These are phyloP conservation scores for Eucidaris tribuloides DNA, from an alignment of 35 echinoderm and acorn worm species.

Conservation along the genomic window DNA sequence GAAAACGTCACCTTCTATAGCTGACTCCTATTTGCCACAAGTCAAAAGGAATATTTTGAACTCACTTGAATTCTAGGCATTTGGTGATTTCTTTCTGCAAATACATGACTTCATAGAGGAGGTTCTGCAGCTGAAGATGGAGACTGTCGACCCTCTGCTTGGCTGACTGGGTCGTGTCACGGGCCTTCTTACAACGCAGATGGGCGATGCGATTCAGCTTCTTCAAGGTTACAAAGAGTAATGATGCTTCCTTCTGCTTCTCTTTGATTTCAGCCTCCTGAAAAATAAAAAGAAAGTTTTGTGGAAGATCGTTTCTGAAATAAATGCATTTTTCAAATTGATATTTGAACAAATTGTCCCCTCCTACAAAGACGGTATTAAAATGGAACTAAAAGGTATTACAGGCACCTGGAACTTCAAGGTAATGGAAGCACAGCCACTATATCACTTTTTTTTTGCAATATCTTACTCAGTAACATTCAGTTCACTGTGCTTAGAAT, in stretches of 20 bases:
- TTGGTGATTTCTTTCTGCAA: conserved; percentile 96
- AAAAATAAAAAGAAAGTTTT: neutral
- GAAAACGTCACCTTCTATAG: no score
- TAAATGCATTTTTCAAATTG: no score
- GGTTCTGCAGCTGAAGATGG: conserved; percentile 80
- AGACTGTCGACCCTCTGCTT: conserved; percentile 92
- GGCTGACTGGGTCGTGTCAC: conserved; percentile 71
- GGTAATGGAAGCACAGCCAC: no score
- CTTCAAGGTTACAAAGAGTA: conserved; percentile 90
- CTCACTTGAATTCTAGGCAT: conserved; percentile 97
- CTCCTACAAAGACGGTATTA: no score
- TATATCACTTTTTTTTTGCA: no score
- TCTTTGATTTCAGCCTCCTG: conserved; percentile 52
- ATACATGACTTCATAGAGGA: conserved; percentile 99
- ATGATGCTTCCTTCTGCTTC: conserved; percentile 60
- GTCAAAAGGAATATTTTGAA: neutral
- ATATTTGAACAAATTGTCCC: no score
- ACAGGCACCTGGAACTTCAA: no score
- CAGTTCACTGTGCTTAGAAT: no score
- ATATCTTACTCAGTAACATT: no score
- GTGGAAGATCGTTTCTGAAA: no score
- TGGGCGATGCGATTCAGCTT: conserved; percentile 93
- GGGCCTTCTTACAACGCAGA: conserved; percentile 84
- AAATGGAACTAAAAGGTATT: no score
- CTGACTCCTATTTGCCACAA: no score